These are phyloP conservation scores for Sminthopsis crassicaudata DNA, from an alignment of 2,113 vertebrate species.

Conservation along the genomic window DNA sequence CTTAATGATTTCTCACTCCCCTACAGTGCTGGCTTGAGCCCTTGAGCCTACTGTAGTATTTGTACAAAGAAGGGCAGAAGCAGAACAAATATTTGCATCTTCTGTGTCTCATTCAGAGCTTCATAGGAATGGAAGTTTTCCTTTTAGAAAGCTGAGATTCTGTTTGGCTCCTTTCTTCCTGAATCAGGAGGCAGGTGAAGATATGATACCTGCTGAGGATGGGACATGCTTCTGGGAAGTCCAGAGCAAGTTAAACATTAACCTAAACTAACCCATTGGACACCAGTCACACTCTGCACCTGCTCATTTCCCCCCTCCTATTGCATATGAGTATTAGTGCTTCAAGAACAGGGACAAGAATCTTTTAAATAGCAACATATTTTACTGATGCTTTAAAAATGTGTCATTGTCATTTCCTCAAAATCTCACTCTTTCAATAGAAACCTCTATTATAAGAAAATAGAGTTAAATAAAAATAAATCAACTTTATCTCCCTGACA, in stretches of 20 bases:
- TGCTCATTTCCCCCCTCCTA: background rate
- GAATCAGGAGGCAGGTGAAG: background rate
- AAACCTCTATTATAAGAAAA: background rate
- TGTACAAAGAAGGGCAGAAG: slow-evolving; percentile 84
- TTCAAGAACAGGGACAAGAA: background rate
- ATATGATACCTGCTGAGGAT: background rate
- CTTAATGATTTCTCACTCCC: slow-evolving; percentile 69
- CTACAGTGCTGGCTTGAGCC: background rate
- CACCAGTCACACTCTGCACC: background rate
- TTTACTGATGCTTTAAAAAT: background rate
- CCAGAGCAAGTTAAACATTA: background rate
- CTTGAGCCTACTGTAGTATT: slow-evolving; percentile 67
- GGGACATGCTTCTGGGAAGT: background rate
- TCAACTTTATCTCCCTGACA: background rate
- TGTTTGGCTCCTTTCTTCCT: background rate
- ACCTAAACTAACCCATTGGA: background rate
- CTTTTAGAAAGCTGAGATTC: slow-evolving; percentile 68
- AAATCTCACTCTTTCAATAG: background rate
- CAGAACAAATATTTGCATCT: slow-evolving; percentile 83
- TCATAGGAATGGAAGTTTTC: slow-evolving; percentile 72
- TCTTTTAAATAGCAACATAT: background rate
- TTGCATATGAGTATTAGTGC: background rate
- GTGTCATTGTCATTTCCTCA: background rate
- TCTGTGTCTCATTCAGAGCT: slow-evolving; percentile 75
- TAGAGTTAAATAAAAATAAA: background rate